phyloP scores from a whole-genome alignment of 2,888 invertebrate genomes.

The Caenorhabditis sp. region DNA sequence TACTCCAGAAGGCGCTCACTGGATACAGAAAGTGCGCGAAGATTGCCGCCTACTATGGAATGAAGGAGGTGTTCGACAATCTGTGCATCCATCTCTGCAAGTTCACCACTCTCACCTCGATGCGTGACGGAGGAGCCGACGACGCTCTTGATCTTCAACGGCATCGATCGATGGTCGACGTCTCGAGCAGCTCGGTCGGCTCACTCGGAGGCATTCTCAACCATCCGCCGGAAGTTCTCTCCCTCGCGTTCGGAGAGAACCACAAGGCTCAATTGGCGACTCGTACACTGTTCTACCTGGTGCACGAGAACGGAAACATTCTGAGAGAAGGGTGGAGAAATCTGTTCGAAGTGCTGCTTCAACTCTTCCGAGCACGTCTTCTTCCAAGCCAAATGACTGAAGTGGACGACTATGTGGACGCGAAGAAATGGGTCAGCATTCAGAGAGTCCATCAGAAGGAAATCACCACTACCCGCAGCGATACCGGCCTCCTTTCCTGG shows the following conservation, averaged over 20 bases:
- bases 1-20: slow-evolving; percentile 84
- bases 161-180: slow-evolving; percentile 32
- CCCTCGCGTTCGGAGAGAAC: slow-evolving; percentile 86
- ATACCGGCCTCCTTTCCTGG: slow-evolving; percentile 76
- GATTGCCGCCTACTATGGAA: slow-evolving; percentile 81
- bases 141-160: slow-evolving; percentile 53
- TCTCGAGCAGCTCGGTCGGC: slow-evolving; percentile 18
- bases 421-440: slow-evolving; percentile 88
- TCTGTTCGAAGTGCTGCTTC: slow-evolving; percentile 90
- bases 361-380: slow-evolving; percentile 88
- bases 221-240: slow-evolving; percentile 70
- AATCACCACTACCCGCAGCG: slow-evolving; percentile 51
- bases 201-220: slow-evolving; percentile 5
- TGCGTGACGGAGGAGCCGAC: slow-evolving; percentile 65
- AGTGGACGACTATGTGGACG: slow-evolving; percentile 94
- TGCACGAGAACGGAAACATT: slow-evolving; percentile 92
- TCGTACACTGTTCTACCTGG: slow-evolving; percentile 87
- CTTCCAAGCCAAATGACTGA: slow-evolving; percentile 83
- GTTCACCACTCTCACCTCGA: slow-evolving; percentile 87
- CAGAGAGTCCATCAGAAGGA: slow-evolving; percentile 84
- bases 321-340: slow-evolving; percentile 87
- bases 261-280: slow-evolving; percentile 90
- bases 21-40: slow-evolving; percentile 85
- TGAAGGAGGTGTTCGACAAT: slow-evolving; percentile 90
- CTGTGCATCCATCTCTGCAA: slow-evolving; percentile 93